Evolutionary conservation across 2,888 invertebrate species (phyloP).

Genomic region (Axea sp.): DNA sequence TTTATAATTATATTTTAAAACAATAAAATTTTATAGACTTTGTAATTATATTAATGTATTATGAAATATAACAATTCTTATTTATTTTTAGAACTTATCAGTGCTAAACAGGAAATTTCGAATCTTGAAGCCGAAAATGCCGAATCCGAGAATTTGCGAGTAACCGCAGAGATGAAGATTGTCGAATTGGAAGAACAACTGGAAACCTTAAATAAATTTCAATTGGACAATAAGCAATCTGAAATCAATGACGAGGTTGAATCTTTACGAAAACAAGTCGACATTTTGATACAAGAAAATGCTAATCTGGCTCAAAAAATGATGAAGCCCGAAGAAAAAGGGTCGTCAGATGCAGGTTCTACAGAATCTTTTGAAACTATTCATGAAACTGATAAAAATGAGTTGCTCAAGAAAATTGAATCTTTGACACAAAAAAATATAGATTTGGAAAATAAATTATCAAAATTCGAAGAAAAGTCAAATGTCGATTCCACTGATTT

Average conservation of each 20-base stretch:
- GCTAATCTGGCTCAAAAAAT: constrained; percentile 87
- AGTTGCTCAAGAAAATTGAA: constrained; percentile 69
- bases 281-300: constrained; percentile 84
- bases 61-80: too few relatives aligned
- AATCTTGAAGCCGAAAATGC: constrained; percentile 83
- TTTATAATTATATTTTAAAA: too few relatives aligned
- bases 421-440: constrained; percentile 66
- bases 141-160: constrained; percentile 84
- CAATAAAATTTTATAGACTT: too few relatives aligned
- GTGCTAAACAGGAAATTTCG: constrained; percentile 83
- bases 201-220: constrained; percentile 79
- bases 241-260: constrained; percentile 80
- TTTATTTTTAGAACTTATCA: constrained; percentile 75
- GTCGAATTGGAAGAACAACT: constrained; percentile 90
- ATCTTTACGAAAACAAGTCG: constrained; percentile 81
- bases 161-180: constrained; percentile 88
- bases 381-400: constrained; percentile 67
- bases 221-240: constrained; percentile 78
- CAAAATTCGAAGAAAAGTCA: constrained; percentile 66
- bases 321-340: constrained; percentile 82
- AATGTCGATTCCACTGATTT: constrained; percentile 73
- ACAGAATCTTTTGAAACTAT: constrained; percentile 73
- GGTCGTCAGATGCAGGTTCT: constrained; percentile 70
- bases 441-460: constrained; percentile 67
- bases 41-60: too few relatives aligned